phyloP scores from a whole-genome alignment of 92 coral and sea anemone species.

The Porites divaricata region DNA sequence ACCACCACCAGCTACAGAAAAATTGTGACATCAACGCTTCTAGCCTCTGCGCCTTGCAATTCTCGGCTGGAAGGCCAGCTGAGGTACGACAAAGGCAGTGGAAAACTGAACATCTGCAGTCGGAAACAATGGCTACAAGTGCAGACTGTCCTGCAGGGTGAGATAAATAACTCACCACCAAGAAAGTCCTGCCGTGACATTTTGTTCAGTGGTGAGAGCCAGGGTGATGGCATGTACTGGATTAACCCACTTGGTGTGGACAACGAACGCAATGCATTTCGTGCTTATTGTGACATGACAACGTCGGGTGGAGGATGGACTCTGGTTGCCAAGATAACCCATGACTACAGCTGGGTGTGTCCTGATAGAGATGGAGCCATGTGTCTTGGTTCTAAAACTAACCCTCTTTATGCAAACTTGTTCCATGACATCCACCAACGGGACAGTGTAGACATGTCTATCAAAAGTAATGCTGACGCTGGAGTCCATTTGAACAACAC shows the following conservation, averaged over 20 bases:
- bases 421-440: constrained; percentile 91
- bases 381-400: constrained; percentile 73
- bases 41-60: constrained; percentile 47
- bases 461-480: constrained; percentile 79
- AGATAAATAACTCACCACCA: constrained; percentile 63
- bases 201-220: constrained; percentile 80
- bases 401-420: constrained; percentile 87
- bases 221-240: constrained; percentile 97
- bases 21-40: not conserved
- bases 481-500: constrained; percentile 94
- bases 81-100: constrained; percentile 60
- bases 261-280: constrained; percentile 76
- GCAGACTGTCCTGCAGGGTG: constrained; percentile 48
- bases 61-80: constrained; percentile 68
- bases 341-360: constrained; percentile 99
- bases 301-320: constrained; percentile 99
- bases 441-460: constrained; percentile 87
- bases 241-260: constrained; percentile 81
- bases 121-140: constrained; percentile 73
- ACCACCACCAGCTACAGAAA: constrained; percentile 9
- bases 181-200: constrained; percentile 88
- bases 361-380: constrained; percentile 81
- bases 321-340: constrained; percentile 94
- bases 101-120: constrained; percentile 60
- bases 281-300: constrained; percentile 96